Conservation (phyloP, 2,113 vertebrate genomes). For the Chauna torquata region DNA sequence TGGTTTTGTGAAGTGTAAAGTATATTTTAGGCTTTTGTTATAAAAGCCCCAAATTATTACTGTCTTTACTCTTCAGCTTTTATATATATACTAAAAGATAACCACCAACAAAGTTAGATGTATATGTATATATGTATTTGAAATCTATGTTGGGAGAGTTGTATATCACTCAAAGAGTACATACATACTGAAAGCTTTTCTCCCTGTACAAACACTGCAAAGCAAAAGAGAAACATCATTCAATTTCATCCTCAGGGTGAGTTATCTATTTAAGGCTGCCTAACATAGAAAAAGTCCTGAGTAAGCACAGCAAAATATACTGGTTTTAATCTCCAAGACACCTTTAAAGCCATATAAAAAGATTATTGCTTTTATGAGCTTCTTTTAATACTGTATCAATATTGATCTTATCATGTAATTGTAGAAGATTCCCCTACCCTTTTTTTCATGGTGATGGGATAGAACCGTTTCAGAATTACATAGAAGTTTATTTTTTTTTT, state of each 20-base stretch:
- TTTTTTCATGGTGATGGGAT: neutral
- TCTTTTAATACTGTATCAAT: slow-evolving; percentile 42
- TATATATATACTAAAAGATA: neutral
- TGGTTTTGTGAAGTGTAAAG: neutral
- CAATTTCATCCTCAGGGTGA: neutral
- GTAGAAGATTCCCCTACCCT: neutral
- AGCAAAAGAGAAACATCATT: slow-evolving; percentile 9
- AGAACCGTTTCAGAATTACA: neutral
- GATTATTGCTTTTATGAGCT: slow-evolving; percentile 31
- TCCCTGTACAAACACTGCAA: neutral
- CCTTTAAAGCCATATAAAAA: slow-evolving; percentile 19
- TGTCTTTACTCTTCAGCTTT: neutral
- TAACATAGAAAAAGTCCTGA: slow-evolving; percentile 6
- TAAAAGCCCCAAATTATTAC: neutral
- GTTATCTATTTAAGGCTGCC: slow-evolving; percentile 23
- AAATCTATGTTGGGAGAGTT: neutral
- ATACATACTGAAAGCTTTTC: neutral
- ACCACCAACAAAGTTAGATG: fast-evolving
- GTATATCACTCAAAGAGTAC: neutral
- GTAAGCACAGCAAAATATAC: slow-evolving; percentile 30
- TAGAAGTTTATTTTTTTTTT: neutral
- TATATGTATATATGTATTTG: neutral
- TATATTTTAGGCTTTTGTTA: neutral
- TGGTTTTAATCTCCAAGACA: slow-evolving; percentile 40
- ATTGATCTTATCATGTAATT: slow-evolving; percentile 48